Evolutionary conservation across 1,140 invertebrate genomes (phyloP).

Genomic region (Drosophila cardini): DNA sequence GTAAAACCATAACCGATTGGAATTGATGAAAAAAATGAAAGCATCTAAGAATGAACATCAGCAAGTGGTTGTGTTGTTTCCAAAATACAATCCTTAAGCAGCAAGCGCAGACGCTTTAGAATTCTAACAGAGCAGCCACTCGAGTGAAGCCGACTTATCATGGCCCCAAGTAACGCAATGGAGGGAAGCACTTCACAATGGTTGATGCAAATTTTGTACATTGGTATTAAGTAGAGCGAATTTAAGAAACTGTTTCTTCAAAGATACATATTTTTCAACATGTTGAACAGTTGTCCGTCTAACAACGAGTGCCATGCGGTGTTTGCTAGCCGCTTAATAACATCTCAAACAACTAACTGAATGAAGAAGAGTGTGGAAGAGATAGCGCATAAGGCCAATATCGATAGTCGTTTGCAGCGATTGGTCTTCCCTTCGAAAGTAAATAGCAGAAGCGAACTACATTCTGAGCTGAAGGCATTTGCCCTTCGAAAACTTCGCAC

Average conservation of each 20-base stretch:
- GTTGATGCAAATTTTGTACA: no score
- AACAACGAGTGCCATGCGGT: slow-evolving; percentile 9
- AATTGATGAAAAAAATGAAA: slow-evolving; percentile 22
- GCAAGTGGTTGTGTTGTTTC: slow-evolving; percentile 3
- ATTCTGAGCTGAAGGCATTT: slow-evolving; percentile 16
- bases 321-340: slow-evolving; percentile 10
- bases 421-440: not conserved
- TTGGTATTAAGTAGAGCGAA: no score
- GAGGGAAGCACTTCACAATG: no score
- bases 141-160: no score
- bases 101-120: no score
- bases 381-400: not conserved
- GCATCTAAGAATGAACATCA: slow-evolving; percentile 7
- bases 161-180: no score
- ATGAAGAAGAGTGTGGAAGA: not conserved
- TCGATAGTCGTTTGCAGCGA: slow-evolving; percentile 4
- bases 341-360: slow-evolving; percentile 2
- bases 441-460: not conserved
- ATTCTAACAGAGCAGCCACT: no score
- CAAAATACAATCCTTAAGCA: slow-evolving; percentile 2
- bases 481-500: slow-evolving; percentile 3
- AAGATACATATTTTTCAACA: not conserved
- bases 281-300: slow-evolving; percentile 14
- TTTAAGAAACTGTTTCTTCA: no score
- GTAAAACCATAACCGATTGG: slow-evolving; percentile 5